Base-by-base conservation (phyloP, 2,797 vertebrate genomes). In the Linurgus olivaceus region DNA sequence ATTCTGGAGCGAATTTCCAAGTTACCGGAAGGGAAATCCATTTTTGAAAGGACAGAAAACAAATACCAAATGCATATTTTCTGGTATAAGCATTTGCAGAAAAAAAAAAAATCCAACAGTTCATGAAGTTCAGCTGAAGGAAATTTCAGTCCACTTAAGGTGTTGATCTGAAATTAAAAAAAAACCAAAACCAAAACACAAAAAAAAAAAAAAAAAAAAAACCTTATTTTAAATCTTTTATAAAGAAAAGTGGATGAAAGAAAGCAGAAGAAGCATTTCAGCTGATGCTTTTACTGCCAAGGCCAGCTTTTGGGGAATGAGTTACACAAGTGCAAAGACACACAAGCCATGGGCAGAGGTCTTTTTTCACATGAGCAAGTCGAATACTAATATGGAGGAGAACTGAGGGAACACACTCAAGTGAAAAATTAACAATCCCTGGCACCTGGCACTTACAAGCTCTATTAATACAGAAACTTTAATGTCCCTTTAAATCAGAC, bases 401-500 rank as follows among this genome's bases (percentile, higher is more conserved):
- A 85, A 57, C 16, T 13, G n/a, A 61, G 23, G 13, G 52, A 86
- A 55, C 21, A 81, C 7, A 52, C 3, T 20, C 17, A 76, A 75
- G 25, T 12, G 33, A 74, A 80, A 81, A 81, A 75, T 42, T 11
- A 74, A 55, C 19, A 37, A 35, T 19, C 17, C 20, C 45, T 42
- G 33, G 29, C 42, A 83, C 38, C 10, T 5, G 1, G 42, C 20
- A 58, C 19, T 54, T 58, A 51, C 15, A 52, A 61, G 8, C 9
- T 75, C 51, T 59, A 51, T 66, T 54, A 71, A 57, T 48, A 50
- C 12, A 80, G 57, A 76, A 85, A 67, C 62, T 82, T 92, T 57
- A 13, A 81, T 40, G 51, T 47, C 50, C 42, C 88, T 94, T 97
- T 93, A 95, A 96, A 93, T 94, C 16, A 18, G 74, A 86, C 17